Evolutionary conservation across 2,113 vertebrate genomes (phyloP), one percentile per base, ranked within the genome.

Genomic region (Aix galericulata): DNA sequence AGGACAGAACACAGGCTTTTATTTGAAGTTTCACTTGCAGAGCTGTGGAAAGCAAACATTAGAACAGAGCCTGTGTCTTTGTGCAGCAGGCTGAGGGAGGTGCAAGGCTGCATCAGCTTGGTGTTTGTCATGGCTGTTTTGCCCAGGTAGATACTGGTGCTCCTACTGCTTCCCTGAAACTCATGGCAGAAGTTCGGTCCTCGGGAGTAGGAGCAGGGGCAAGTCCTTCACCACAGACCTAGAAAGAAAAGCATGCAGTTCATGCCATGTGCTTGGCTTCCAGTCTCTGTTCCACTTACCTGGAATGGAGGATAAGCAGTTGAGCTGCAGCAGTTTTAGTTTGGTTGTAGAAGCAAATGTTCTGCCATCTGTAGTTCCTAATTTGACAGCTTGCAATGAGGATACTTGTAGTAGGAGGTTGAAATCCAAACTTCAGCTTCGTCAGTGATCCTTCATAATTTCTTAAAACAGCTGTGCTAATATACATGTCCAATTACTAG

Each of bases 71-170:
- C 52, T 38, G 4, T 85, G 25, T 32, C 69, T 71, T 52, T 36
- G 18, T 73, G 64, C n/a, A 58, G 52, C 16, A 69, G 50, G 13
- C 11, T 62, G 31, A 48, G n/a, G 25, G n/a, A 86, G 42, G 34
- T 13, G 6, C 69, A 36, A 36, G 55, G 46, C 80, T 46, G 5
- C 17, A 34, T 31, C 55, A 52, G 21, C 56, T 26, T 42, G 5
- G 4, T 0, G 0, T 14, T 82, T 72, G 56, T n/a, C 5, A 0
- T 11, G 5, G 13, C 34, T 72, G 38, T 32, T 31, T 23, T 58
- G 11, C 29, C 21, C 66, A 9, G 25, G n/a, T 56, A 38, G 64
- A 22, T 48, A 8, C 5, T 14, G 15, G 22, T 95, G 63, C 44
- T 1, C 0, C 50, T 86, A n/a, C 6, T 27, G 5, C 16, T 17